Evolutionary conservation across 2,797 vertebrate species (phyloP), one percentile per base, ranked within the genome.

Genomic region (Columba guinea): DNA sequence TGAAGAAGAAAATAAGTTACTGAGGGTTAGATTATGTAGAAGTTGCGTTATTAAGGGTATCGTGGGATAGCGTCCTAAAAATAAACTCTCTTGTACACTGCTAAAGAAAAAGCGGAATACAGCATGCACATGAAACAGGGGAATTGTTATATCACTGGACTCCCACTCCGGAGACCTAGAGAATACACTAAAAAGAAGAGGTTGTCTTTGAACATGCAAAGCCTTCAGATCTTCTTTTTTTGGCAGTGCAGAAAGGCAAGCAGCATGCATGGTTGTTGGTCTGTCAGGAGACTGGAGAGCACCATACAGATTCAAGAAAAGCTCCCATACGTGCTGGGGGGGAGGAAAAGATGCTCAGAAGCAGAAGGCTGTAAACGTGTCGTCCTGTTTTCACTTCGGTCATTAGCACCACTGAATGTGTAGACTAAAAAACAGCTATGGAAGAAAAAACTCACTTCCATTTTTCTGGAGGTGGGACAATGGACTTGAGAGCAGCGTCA

Each of bases 171-270:
- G 68, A 92, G 46, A 68, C 58, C 2, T 10, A 67, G 53, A 71
- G 68, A 93, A 63, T 64, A 55, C 0, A 0, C 76, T 89, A 39
- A 87, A 94, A 93, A 91, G 68, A 85, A 85, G 89, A 59, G 44
- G 12, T 7, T 84, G 59, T 81, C 90, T 96, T 86, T 93, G 87
- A 94, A 92, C 91, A 83, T 32, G 35, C 41, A 65, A 34, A 62
- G 48, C 30, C 73, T 88, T 94, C 51, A 78, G 73, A 84, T 92
- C 34, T 69, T 84, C 44, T 67, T 62, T 94, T 93, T 93, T 65
- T 74, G 32, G 51, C 51, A 26, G 37, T 75, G 69, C 73, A 73
- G 73, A 85, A 94, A 89, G 62, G 58, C 87, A 85, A 85, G 62
- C 62, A 78, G 62, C 60, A n/a, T 1, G 5, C n/a, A 2, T 13